Conservation (phyloP, 2,888 invertebrate genomes). For the Cybosia mesomella region DNA sequence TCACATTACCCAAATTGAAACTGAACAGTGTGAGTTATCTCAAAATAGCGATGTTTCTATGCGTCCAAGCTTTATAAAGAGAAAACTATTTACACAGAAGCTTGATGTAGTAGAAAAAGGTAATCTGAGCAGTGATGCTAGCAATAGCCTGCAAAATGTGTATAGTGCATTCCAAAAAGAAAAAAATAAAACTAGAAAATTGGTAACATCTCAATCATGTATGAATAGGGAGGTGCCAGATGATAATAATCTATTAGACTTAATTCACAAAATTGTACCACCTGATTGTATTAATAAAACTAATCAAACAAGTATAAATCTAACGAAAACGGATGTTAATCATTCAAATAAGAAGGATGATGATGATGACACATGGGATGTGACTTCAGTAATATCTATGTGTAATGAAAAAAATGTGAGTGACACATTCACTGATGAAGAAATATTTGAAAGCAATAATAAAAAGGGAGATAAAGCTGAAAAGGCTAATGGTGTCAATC, state of each 20-base stretch:
- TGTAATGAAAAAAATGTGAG: constrained; percentile 67
- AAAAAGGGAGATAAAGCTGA: constrained; percentile 33
- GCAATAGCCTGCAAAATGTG: constrained; percentile 69
- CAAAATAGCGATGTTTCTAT: constrained; percentile 65
- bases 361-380: constrained; percentile 69
- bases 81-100: constrained; percentile 79
- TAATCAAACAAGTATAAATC: constrained; percentile 54
- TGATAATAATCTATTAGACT: constrained; percentile 71
- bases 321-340: constrained; percentile 54
- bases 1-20: constrained; percentile 30
- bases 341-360: constrained; percentile 54
- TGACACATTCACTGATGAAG: constrained; percentile 81
- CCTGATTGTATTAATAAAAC: constrained; percentile 71
- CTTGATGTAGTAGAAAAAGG: constrained; percentile 72
- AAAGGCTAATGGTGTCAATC: constrained; percentile 29
- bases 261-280: constrained; percentile 80
- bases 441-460: constrained; percentile 61
- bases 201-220: constrained; percentile 72
- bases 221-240: constrained; percentile 71
- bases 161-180: constrained; percentile 65
- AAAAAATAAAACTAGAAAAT: constrained; percentile 74
- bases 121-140: constrained; percentile 61
- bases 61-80: constrained; percentile 79
- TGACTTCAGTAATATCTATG: constrained; percentile 66
- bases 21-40: constrained; percentile 30